A percentile compares a stretch with the other conserved stretches of the same genome.
Evolutionary conservation across 1,140 invertebrate genomes (phyloP).

Genomic region (Papilio polyxenes): DNA sequence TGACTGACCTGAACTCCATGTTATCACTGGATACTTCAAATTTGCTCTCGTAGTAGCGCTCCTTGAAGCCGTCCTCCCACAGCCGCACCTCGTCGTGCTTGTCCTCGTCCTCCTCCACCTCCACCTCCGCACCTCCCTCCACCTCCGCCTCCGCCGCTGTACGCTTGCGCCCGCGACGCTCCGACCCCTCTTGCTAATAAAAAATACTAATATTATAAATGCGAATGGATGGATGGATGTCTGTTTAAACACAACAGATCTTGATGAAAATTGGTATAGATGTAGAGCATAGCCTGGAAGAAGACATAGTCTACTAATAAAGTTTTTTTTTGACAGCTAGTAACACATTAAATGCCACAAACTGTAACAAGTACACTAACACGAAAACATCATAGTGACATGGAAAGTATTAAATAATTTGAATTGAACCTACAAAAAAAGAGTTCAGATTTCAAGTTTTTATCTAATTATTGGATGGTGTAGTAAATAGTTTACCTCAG

Average conservation of each 20-base stretch:
- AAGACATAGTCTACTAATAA: too few species aligned
- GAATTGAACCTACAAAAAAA: too few species aligned
- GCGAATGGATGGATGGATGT: constrained; percentile 6
- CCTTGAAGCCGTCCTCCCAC: constrained; percentile 99
- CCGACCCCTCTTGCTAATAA: constrained; percentile 47
- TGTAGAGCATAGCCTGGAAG: too few species aligned
- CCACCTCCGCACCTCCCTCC: constrained; percentile 55
- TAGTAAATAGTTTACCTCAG: constrained; percentile 45
- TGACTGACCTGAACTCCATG: constrained; percentile 87
- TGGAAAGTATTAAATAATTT: too few species aligned
- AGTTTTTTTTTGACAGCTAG: too few species aligned
- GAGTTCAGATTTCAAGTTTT: too few species aligned
- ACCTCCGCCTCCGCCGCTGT: constrained; percentile 58
- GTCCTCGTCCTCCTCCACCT: constrained; percentile 88
- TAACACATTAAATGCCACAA: too few species aligned
- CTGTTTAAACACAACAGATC: background rate
- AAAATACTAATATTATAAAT: too few species aligned
- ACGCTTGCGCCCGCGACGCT: constrained; percentile 58
- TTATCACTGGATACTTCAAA: constrained; percentile 93
- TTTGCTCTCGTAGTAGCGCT: constrained; percentile 98
- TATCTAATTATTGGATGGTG: too few species aligned
- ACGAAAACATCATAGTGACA: too few species aligned
- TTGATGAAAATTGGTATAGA: too few species aligned
- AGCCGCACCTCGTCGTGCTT: constrained; percentile 96
- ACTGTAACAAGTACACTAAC: too few species aligned